Evolutionary conservation across 2,797 vertebrate species (phyloP).

Genomic region (Decapterus maruadsi): DNA sequence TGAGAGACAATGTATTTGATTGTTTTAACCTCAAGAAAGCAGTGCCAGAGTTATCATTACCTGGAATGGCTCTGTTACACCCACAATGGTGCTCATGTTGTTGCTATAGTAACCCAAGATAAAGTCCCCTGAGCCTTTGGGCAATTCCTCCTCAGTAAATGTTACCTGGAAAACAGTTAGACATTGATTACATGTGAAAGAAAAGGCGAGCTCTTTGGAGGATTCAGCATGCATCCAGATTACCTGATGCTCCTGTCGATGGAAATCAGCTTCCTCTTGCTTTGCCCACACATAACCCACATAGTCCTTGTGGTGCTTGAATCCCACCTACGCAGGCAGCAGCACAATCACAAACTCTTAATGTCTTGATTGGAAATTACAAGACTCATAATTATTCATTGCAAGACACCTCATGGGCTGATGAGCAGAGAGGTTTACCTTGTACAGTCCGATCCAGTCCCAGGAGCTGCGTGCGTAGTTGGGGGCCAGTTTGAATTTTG

Average conservation of each 20-base stretch:
- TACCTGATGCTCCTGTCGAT: slow-evolving; percentile 88
- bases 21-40: slow-evolving; percentile 25
- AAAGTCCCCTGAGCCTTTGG: slow-evolving; percentile 94
- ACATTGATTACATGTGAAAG: slow-evolving; percentile 45
- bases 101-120: slow-evolving; percentile 98
- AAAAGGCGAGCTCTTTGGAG: background rate
- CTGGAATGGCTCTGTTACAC: slow-evolving; percentile 97
- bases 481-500: slow-evolving; percentile 87
- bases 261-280: slow-evolving; percentile 91
- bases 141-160: slow-evolving; percentile 94
- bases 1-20: background rate
- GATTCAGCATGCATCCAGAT: slow-evolving; percentile 9
- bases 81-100: slow-evolving; percentile 92
- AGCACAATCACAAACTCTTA: slow-evolving; percentile 7
- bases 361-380: background rate
- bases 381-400: background rate
- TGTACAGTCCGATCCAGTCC: slow-evolving; percentile 99
- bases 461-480: slow-evolving; percentile 94
- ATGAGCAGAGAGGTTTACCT: slow-evolving; percentile 80
- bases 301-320: slow-evolving; percentile 97
- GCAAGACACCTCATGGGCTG: background rate
- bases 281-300: slow-evolving; percentile 97
- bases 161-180: slow-evolving; percentile 84
- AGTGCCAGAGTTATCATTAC: slow-evolving; percentile 76
- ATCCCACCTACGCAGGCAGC: slow-evolving; percentile 89